A percentile compares a stretch with the other conserved stretches of the same genome.
Evolutionary conservation across 2,797 vertebrate species (phyloP).

Genomic region (Sebastes ruberrimus): DNA sequence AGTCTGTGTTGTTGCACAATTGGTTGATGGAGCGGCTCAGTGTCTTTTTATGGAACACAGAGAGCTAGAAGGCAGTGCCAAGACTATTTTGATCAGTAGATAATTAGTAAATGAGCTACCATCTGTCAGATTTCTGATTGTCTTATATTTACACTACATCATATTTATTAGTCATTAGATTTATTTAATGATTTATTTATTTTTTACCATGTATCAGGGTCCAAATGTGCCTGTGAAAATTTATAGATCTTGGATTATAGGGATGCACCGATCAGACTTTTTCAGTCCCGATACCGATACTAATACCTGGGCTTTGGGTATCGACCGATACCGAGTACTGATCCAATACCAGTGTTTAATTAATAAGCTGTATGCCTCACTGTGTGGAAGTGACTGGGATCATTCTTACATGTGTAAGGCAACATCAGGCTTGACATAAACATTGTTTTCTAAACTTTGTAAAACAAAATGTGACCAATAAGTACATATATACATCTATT

Average conservation of each 20-base stretch:
- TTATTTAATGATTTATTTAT: background rate
- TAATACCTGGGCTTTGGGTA: too few relatives aligned
- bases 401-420: accelerated
- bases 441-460: too few relatives aligned
- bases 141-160: conserved; percentile 7
- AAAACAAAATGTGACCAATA: too few relatives aligned
- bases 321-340: too few relatives aligned
- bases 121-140: conserved; percentile 34
- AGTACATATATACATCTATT: too few relatives aligned
- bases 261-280: too few relatives aligned
- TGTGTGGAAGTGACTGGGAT: too few relatives aligned
- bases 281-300: too few relatives aligned
- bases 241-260: background rate
- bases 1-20: background rate
- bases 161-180: background rate
- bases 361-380: too few relatives aligned
- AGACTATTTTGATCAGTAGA: conserved; percentile 37
- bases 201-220: background rate
- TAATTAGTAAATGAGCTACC: conserved; percentile 40
- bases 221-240: background rate
- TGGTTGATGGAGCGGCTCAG: background rate
- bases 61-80: conserved; percentile 11
- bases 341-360: too few relatives aligned
- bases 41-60: background rate
- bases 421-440: too few relatives aligned